phyloP scores from a whole-genome alignment of 2,113 vertebrate genomes.

The Saiga tatarica region DNA sequence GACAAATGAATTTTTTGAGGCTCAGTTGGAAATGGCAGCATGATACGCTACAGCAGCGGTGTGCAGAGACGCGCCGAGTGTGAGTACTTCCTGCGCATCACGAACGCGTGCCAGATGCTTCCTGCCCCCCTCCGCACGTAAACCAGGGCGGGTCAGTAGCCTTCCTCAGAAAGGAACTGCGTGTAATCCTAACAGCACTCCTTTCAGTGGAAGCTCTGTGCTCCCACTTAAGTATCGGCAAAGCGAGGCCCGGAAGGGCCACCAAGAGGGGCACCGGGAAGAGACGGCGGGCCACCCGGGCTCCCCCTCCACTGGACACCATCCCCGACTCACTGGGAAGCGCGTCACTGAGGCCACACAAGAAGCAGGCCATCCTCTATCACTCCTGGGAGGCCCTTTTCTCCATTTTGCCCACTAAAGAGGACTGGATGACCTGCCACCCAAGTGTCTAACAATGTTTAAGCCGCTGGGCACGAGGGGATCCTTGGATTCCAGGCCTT shows the following conservation, averaged over 20 bases:
- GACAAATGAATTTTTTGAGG: background rate
- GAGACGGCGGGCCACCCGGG: accelerated
- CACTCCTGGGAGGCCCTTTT: accelerated
- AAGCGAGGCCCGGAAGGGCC: accelerated
- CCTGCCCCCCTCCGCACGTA: accelerated
- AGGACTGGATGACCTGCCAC: background rate
- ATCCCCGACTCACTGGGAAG: accelerated
- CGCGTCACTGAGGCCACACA: accelerated
- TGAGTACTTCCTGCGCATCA: accelerated
- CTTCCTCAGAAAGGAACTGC: accelerated
- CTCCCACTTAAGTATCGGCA: accelerated
- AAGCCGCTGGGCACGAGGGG: accelerated
- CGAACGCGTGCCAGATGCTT: accelerated
- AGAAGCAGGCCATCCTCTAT: no score
- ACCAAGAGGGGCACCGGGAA: accelerated
- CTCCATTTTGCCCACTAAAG: accelerated
- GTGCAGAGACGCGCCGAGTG: accelerated
- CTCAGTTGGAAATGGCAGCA: background rate
- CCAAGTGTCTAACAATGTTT: background rate
- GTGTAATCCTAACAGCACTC: accelerated
- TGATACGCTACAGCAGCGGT: accelerated
- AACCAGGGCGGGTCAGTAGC: accelerated
- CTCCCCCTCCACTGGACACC: accelerated
- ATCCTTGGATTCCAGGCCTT: no score
- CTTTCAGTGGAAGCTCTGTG: background rate